These are phyloP conservation scores for Ditylenchus dipsaci DNA, from an alignment of 1,140 invertebrate genomes.

Conservation along the genomic window DNA sequence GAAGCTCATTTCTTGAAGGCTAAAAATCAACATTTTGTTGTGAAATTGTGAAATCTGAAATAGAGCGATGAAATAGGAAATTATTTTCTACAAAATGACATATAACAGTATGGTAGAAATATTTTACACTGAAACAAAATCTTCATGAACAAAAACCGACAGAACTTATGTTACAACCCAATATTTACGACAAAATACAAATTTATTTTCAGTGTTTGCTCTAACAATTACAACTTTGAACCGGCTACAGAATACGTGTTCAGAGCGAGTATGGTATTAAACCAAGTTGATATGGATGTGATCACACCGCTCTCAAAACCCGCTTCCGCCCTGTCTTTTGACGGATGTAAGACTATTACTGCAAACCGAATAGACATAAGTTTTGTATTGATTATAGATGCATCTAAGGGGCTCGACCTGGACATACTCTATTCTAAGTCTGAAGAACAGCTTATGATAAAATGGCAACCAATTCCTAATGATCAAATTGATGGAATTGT, in stretches of 20 bases:
- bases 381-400: not conserved
- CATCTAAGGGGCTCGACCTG: not conserved
- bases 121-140: too few species aligned
- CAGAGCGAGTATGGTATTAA: not conserved
- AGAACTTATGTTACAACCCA: too few species aligned
- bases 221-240: not conserved
- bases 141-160: too few species aligned
- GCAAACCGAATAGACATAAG: not conserved
- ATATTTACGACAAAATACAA: too few species aligned
- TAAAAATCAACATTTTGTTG: too few species aligned
- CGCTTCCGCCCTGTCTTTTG: not conserved
- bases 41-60: too few species aligned
- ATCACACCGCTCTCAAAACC: not conserved
- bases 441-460: not conserved
- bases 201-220: too few species aligned
- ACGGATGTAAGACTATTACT: slow-evolving; percentile 3
- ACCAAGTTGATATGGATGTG: not conserved
- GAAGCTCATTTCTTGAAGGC: too few species aligned
- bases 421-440: not conserved
- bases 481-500: not conserved
- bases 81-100: too few species aligned
- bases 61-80: too few species aligned
- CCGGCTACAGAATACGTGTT: not conserved
- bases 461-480: not conserved
- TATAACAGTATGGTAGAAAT: too few species aligned